These are phyloP conservation scores for Lysandra coridon DNA, from an alignment of 2,888 invertebrate species.

Conservation along the genomic window DNA sequence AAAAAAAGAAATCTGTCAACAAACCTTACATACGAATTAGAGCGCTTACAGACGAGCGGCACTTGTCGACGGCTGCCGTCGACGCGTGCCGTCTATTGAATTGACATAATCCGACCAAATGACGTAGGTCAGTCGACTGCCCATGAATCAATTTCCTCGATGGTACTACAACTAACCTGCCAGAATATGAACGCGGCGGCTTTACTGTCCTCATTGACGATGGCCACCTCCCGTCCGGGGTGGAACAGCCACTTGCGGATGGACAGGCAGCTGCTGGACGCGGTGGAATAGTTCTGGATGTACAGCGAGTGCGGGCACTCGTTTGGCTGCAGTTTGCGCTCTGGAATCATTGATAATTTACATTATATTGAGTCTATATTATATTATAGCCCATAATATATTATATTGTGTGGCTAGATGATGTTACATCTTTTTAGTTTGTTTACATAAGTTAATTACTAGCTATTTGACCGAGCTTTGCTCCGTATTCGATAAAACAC, in stretches of 20 bases:
- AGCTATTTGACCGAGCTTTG: too few species aligned
- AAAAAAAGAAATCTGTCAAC: conserved; percentile 32
- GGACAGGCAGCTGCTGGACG: conserved; percentile 95
- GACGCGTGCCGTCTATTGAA: too few species aligned
- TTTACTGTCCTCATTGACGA: conserved; percentile 84
- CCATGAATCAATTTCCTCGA: too few species aligned
- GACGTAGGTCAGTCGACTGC: too few species aligned
- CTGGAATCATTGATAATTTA: conserved; percentile 70
- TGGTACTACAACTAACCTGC: conserved; percentile 79
- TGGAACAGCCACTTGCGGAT: conserved; percentile 93
- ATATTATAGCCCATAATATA: too few species aligned
- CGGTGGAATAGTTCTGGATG: conserved; percentile 99
- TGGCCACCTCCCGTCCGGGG: conserved; percentile 80
- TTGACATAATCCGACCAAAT: too few species aligned
- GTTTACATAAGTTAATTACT: too few species aligned
- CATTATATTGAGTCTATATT: not conserved
- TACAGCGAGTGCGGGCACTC: conserved; percentile 99
- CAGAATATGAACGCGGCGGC: conserved; percentile 93
- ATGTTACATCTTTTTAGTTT: not conserved
- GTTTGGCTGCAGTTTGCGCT: conserved; percentile 94
- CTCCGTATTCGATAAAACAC: too few species aligned
- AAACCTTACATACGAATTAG: too few species aligned
- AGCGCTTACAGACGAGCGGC: too few species aligned
- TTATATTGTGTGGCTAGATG: too few species aligned
- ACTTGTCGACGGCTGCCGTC: too few species aligned